Base-by-base conservation (phyloP, 2,113 vertebrate genomes). In the Triplophysa siluroides region DNA sequence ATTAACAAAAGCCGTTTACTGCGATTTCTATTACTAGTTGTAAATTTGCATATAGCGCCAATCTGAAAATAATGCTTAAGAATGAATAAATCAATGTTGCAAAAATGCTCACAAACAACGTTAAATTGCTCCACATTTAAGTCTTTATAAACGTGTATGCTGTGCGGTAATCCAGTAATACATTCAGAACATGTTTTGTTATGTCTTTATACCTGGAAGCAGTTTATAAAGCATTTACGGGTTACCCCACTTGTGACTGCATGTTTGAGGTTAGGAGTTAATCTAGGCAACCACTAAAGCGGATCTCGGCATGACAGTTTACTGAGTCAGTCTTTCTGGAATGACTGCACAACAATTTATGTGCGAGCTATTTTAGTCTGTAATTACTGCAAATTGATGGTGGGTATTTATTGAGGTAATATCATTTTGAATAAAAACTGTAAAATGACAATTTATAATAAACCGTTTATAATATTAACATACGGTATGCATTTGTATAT, bases 161-260 rank as follows among this genome's bases (percentile, higher is more conserved):
- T 13, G 4, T 18, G 4, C 50, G 58, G 16, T 41, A 7, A 58
- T 41, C 70, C 29, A 58, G 54, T 16, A 41, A 60, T 60, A 73
- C 41, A 23, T 60, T 41, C 26, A 56, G 69, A 38, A 54, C 10
- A 33, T 33, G 50, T 19, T 18, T 54, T 19, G 29, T 33, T 73
- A 29, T 58, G 29, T 72, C 29, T 60, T 29, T 60, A 18, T 73
- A 73, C 70, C 70, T 73, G 52, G 58, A 23, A 73, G 70, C 70
- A 58, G 29, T 71, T 71, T 71, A 33, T 9, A 19, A 52, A 26
- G 45, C 67, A 29, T 9, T 56, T 41, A 73, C 23, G 69, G 50
- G 18, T 71, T 71, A n/a, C 69, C 52, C 45, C 4, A 5, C 67
- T 70, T 23, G 18, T 16, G 26, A 54, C 24, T 56, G 68, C 24